Percentiles rank a stretch among this genome's conserved stretches.
Conservation (phyloP, 2,888 invertebrate genomes). For the Epirrhoe tristata region DNA sequence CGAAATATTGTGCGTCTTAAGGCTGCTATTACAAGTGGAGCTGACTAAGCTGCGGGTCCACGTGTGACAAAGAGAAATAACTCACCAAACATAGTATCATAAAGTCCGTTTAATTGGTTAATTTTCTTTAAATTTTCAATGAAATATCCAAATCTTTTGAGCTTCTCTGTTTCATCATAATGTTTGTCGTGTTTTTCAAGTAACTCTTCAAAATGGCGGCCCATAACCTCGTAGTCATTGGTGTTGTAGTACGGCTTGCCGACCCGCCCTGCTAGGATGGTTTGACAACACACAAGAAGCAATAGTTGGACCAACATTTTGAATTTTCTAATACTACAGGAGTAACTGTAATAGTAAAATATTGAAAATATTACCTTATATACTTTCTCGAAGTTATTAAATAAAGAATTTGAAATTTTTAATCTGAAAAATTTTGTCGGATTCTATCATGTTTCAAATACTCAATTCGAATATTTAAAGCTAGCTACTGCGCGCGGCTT, state of each 20-base stretch:
- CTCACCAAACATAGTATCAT: background rate
- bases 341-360: too few relatives aligned
- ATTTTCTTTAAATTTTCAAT: slow-evolving; percentile 7
- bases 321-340: background rate
- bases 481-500: too few relatives aligned
- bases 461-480: too few relatives aligned
- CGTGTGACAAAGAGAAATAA: background rate
- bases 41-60: too few relatives aligned
- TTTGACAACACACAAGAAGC: background rate
- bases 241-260: slow-evolving; percentile 5
- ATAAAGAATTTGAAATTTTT: too few relatives aligned
- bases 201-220: slow-evolving; percentile 5
- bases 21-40: too few relatives aligned
- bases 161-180: background rate
- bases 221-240: background rate
- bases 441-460: too few relatives aligned
- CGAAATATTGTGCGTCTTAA: too few relatives aligned
- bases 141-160: background rate
- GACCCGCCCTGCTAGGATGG: background rate
- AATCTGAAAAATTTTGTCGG: too few relatives aligned
- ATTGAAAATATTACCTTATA: too few relatives aligned
- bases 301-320: background rate
- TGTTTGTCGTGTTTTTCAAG: background rate
- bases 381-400: too few relatives aligned
- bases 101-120: background rate